Evolutionary conservation across 1,140 invertebrate species (phyloP).

Genomic region (Drosophila suzukii): DNA sequence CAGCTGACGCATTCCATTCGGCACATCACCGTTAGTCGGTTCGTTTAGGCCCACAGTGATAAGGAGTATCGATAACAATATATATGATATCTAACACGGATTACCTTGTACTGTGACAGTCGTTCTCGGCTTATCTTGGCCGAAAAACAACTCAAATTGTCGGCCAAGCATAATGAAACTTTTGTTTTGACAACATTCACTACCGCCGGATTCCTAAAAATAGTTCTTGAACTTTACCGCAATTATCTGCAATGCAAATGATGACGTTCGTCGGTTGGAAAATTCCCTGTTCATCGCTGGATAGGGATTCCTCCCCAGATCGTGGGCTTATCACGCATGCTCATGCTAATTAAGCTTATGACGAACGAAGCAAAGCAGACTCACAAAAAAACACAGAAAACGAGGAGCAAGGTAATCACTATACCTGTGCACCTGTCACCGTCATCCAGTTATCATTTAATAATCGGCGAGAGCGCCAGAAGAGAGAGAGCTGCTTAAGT

Average conservation of each 20-base stretch:
- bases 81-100: constrained; percentile 49
- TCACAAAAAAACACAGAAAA: constrained; percentile 6
- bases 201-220: constrained; percentile 38
- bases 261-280: constrained; percentile 41
- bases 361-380: constrained; percentile 11
- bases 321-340: constrained; percentile 29
- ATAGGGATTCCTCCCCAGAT: constrained; percentile 30
- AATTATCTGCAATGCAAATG: constrained; percentile 30
- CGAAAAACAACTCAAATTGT: constrained; percentile 4
- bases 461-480: constrained; percentile 14
- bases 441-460: constrained; percentile 51
- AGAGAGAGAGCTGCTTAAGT: constrained; percentile 11
- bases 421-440: constrained; percentile 22
- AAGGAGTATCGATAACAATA: constrained; percentile 49
- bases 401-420: constrained; percentile 17
- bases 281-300: constrained; percentile 32
- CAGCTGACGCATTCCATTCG: constrained; percentile 24
- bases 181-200: constrained; percentile 44
- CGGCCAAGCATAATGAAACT: constrained; percentile 43
- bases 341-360: constrained; percentile 49
- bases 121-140: constrained; percentile 28
- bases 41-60: constrained; percentile 25
- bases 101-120: constrained; percentile 44
- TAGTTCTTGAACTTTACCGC: constrained; percentile 33
- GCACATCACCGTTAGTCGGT: constrained; percentile 35